Evolutionary conservation across 2,113 vertebrate genomes (phyloP).

Genomic region (Gracilinanus agilis): DNA sequence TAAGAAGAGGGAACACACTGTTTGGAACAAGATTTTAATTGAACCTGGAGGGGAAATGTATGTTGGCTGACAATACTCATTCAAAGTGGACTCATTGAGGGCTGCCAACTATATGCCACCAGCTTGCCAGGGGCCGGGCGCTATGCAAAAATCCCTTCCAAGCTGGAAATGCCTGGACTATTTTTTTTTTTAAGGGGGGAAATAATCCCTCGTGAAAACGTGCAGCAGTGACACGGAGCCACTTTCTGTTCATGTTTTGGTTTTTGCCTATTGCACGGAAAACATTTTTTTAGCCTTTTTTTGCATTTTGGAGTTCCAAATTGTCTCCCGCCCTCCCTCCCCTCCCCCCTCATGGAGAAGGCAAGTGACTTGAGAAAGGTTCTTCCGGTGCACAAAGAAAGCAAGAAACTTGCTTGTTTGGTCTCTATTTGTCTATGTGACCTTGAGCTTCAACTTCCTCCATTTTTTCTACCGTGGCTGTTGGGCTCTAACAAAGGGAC

Average conservation of each 20-base stretch:
- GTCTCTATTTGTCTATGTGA: neutral
- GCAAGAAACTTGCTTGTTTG: neutral
- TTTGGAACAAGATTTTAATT: neutral
- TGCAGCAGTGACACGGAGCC: too few species aligned
- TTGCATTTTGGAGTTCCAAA: too few species aligned
- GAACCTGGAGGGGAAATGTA: constrained; percentile 34
- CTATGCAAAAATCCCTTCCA: neutral
- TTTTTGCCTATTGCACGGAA: too few species aligned
- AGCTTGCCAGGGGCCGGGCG: neutral
- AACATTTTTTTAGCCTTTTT: too few species aligned
- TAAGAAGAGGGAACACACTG: neutral
- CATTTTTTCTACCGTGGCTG: neutral
- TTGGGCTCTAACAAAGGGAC: neutral
- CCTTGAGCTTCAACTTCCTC: neutral
- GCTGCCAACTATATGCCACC: neutral
- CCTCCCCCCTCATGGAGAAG: too few species aligned
- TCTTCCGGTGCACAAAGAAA: too few species aligned
- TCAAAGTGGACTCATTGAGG: neutral
- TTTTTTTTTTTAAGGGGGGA: too few species aligned
- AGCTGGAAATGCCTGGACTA: neutral
- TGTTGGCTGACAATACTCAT: neutral
- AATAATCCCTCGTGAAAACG: too few species aligned
- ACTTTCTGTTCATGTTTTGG: too few species aligned
- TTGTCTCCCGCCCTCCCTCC: too few species aligned
- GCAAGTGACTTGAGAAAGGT: too few species aligned